Evolutionary conservation across 2,113 vertebrate genomes (phyloP).

Genomic region (Callithrix jacchus): DNA sequence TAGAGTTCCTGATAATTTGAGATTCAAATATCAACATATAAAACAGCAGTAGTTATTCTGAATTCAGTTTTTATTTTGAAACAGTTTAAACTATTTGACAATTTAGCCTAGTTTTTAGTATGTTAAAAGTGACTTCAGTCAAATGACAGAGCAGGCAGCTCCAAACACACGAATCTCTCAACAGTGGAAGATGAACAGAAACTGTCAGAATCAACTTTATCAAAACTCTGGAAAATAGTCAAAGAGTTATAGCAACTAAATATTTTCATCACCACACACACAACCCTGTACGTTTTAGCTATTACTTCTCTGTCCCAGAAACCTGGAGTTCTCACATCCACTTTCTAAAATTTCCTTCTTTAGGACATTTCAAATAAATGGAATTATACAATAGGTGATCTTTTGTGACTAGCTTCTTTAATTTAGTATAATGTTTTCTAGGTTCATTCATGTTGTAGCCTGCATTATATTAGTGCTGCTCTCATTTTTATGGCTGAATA

Average conservation of each 20-base stretch:
- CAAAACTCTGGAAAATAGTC: not conserved
- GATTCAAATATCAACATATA: not conserved
- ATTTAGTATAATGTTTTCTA: not conserved
- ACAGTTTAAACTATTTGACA: not conserved
- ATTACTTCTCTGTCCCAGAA: not conserved
- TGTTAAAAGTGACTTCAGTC: slow-evolving; percentile 2
- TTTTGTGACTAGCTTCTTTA: not conserved
- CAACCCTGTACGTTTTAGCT: not conserved
- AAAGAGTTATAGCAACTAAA: not conserved
- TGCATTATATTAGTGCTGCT: not conserved
- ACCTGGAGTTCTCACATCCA: not conserved
- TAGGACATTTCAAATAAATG: not conserved
- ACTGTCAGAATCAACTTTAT: not conserved
- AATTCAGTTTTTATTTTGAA: slow-evolving; percentile 36
- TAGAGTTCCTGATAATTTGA: not conserved
- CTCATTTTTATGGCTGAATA: not conserved
- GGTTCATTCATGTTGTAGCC: not conserved
- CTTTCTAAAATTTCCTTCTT: not conserved
- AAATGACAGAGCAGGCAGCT: not conserved
- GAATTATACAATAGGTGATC: not conserved
- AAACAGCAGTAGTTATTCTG: not conserved
- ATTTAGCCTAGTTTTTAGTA: not conserved
- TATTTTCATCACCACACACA: not conserved
- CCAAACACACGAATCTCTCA: not conserved
- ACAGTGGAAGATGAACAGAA: not conserved